Base-by-base conservation (phyloP, 2,113 vertebrate genomes). In the Oryzias woworae region DNA sequence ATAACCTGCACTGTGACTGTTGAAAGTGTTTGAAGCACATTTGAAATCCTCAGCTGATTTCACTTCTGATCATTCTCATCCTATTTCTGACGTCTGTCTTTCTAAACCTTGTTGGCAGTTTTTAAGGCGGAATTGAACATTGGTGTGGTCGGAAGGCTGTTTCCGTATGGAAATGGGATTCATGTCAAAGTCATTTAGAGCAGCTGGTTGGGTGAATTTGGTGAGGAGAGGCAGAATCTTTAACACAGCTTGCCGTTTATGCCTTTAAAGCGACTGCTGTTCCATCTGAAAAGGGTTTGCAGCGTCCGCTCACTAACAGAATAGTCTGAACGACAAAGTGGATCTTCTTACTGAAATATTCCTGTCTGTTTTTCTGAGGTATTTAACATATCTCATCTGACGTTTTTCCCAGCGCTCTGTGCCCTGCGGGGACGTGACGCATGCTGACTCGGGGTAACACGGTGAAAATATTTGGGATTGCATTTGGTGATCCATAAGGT, bases 131-230 rank as follows among this genome's bases (percentile, higher is more conserved):
- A 20, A 20, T 20, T 20, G 20, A 20, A 20, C 20, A 20, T 20
- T 20, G 20, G 20, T 20, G 20, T 20, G 20, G 20, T n/a, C n/a
- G n/a, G 56, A 50, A 66, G n/a, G 75, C 78, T 80, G 74, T 66
- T 84, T 85, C 81, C 80, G 75, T 81, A 80, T 83, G 75, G 73
- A 86, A 86, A 83, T 83, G 72, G 63, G 60, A 78, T 77, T 62
- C 28, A 58, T 76, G 76, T 81, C 65, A 50, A 74, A 64, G 74
- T 82, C 79, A 75, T 77, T 88, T 77, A 66, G 14, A 60, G 60
- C 58, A 56, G 73, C 28, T 20, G 62, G 63, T 80, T 75, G 74
- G 51, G 63, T 55, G 59, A 57, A 80, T 69, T 65, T 77, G 77
- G 71, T 3, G 50, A 78, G 73, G 72, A 81, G 66, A 66, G 48